Base-by-base conservation (phyloP, 2,797 vertebrate species). In the Dendrocincla fuliginosa region DNA sequence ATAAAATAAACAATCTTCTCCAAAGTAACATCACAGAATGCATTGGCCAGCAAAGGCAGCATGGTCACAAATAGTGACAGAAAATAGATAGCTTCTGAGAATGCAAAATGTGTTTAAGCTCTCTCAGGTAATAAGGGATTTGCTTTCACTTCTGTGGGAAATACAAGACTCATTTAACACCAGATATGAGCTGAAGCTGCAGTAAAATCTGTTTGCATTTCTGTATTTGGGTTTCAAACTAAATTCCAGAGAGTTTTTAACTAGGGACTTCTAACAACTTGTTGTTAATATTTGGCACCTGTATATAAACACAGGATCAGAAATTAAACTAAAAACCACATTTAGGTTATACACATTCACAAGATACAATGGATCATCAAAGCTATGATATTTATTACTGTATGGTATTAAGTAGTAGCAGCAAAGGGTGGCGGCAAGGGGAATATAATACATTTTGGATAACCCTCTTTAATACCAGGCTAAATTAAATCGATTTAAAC, bases 111-210 rank as follows among this genome's bases (percentile, higher is more conserved):
- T 35, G 23, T 70, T 90, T 79, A 82, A 71, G 19, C 74, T 91
- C 50, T 67, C 35, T 80, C 73, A 81, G 67, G 20, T 78, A 84
- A 80, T 59, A 77, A 49, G 23, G 35, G 79, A 52, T 83, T 95
- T 87, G 42, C 37, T 81, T 94, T 81, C n/a, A 65, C 46, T 57
- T 93, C 75, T 91, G 63, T 69, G 46, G 47, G 80, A 88, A 94
- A 81, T 47, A 28, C 5, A 91, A 53, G 50, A 55, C 23, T 92
- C 41, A 22, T 68, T 91, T 90, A 88, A 69, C 20, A 65, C 55
- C 63, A 76, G 73, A 65, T 70, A 47, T 55, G 30, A 92, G 42
- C 83, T 95, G 61, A 86, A 81, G 59, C 32, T 83, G 55, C 61
- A 75, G 30, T 39, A 41, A 76, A 83, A 86, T 61, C 68, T 83